Evolutionary conservation across 2,888 invertebrate genomes (phyloP), one percentile per base, ranked within the genome.

Genomic region (Pelosia muscerda): DNA sequence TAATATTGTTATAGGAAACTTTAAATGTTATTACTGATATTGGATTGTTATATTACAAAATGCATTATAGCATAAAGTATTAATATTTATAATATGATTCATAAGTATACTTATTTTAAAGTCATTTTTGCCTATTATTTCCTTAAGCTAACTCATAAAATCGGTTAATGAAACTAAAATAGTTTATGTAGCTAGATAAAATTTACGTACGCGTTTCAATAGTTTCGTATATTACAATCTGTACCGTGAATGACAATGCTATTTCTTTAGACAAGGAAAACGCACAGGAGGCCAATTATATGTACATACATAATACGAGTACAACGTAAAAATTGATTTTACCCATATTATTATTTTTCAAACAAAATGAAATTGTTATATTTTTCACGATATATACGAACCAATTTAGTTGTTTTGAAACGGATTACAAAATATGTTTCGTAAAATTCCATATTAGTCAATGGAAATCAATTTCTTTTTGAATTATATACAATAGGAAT

Each of bases 231-330:
- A 49, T n/a, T 42, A 19, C 19, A 42, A 42, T 19, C 19, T 49
- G n/a, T 19, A 9, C 8, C 49, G n/a, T 49, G 49, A 49, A 49
- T 49, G n/a, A 49, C 49, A 49, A 49, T 49, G n/a, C 9, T 49
- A 49, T 49, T 49, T 49, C 49, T 49, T 49, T 49, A n/a, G 6
- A 49, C n/a, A 49, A n/a, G 49, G n/a, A n/a, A 49, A n/a, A 49
- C n/a, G 49, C n/a, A n/a, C 8, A 49, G n/a, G 49, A n/a, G 8
- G n/a, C n/a, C n/a, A 49, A 49, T 1, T 49, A 49, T 1, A n/a
- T 49, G n/a, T 49, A n/a, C 19, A 49, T n/a, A 49, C 1, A 1
- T 31, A 31, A 1, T 10, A 42, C 6, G 6, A 31, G 10, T 31
- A 49, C n/a, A 49, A 8, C 49, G 9, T 49, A 15, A 49, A 49